Conservation (phyloP, 2,113 vertebrate species). For the Pyrgilauda ruficollis region DNA sequence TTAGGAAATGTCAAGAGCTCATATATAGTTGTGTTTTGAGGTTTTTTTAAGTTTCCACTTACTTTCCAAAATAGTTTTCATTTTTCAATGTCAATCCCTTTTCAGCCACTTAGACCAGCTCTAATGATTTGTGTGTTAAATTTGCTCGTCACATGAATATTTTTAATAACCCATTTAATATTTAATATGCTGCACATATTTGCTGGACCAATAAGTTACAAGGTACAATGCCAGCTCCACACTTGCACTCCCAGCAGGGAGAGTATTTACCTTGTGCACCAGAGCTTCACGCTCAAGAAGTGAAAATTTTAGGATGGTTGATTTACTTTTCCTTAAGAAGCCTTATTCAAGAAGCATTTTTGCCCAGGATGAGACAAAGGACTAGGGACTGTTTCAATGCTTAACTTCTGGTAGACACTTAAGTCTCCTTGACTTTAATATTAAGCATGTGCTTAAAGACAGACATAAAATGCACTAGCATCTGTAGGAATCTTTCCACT, state of each 20-base stretch:
- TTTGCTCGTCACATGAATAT: slow-evolving; percentile 51
- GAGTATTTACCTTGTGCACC: neutral
- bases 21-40: slow-evolving; percentile 47
- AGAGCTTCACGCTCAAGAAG: neutral
- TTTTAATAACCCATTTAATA: slow-evolving; percentile 56
- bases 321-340: neutral
- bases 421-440: slow-evolving; percentile 47
- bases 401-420: slow-evolving; percentile 49
- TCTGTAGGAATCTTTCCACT: slow-evolving; percentile 63
- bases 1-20: slow-evolving; percentile 73
- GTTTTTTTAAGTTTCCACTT: slow-evolving; percentile 67
- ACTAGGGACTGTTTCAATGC: slow-evolving; percentile 25
- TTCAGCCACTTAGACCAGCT: slow-evolving; percentile 61
- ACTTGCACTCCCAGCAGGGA: neutral
- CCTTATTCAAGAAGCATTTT: neutral
- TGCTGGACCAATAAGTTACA: neutral
- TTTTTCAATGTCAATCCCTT: slow-evolving; percentile 78
- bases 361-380: neutral
- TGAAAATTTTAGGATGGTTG: neutral
- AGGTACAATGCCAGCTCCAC: neutral
- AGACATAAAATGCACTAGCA: slow-evolving; percentile 37
- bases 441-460: slow-evolving; percentile 35
- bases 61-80: slow-evolving; percentile 75
- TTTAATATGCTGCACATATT: neutral
- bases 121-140: slow-evolving; percentile 68